phyloP scores from a whole-genome alignment of 2,888 invertebrate genomes.

The Perizoma flavofasciatum region DNA sequence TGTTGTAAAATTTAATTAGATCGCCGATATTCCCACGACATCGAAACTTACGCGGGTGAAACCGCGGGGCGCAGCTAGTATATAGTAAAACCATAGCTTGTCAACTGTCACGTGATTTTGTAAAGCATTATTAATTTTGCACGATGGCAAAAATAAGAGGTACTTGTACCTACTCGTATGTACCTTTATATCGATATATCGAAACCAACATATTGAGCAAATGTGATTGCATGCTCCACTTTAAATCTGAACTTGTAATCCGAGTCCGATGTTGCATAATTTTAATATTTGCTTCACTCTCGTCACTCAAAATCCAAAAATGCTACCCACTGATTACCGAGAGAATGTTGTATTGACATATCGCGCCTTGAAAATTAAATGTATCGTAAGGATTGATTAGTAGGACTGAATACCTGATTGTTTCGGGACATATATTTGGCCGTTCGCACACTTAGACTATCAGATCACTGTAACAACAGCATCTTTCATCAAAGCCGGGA shows the following conservation, averaged over 20 bases:
- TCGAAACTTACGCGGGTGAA: too few species aligned
- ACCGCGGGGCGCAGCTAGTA: too few species aligned
- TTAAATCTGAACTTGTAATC: conserved; percentile 50
- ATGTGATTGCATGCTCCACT: conserved; percentile 53
- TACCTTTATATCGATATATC: too few species aligned
- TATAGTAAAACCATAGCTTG: too few species aligned
- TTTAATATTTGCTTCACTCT: conserved; percentile 40
- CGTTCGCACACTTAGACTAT: conserved; percentile 4
- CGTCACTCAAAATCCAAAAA: conserved; percentile 33
- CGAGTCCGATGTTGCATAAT: conserved; percentile 49
- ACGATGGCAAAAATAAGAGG: too few species aligned
- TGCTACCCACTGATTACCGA: conserved; percentile 5
- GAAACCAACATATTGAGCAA: conserved; percentile 22
- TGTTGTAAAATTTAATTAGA: too few species aligned
- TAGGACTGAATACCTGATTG: conserved; percentile 2
- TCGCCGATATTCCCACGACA: too few species aligned
- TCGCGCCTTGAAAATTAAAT: conserved; percentile 3
- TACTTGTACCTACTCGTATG: too few species aligned
- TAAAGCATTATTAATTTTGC: too few species aligned
- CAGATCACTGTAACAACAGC: conserved; percentile 1
- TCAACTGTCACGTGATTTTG: too few species aligned
- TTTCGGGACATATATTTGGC: conserved; percentile 7
- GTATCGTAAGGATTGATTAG: background rate
- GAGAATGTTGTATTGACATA: conserved; percentile 13
- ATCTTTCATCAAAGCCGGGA: conserved; percentile 13